phyloP scores from a whole-genome alignment of 1,140 invertebrate species.

The Aphidius ervi region DNA sequence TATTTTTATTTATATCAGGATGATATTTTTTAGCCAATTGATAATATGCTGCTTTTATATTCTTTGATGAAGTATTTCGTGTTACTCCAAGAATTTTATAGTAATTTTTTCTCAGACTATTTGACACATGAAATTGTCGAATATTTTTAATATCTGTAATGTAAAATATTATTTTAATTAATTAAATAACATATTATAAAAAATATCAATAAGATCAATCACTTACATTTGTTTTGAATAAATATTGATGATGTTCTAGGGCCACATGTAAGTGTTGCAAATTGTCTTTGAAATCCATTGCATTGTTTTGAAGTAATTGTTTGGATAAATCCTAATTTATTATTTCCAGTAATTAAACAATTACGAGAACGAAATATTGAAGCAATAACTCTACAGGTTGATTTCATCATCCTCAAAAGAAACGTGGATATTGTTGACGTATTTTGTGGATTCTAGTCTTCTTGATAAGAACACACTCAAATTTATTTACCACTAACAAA shows the following conservation, averaged over 20 bases:
- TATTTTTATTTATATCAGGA: slow-evolving; percentile 97
- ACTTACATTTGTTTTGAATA: no score
- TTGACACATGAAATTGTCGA: slow-evolving; percentile 51
- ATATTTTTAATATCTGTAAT: no score
- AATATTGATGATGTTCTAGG: slow-evolving; percentile 22
- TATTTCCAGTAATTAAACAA: slow-evolving; percentile 40
- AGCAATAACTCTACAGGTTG: slow-evolving; percentile 46
- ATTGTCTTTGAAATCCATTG: slow-evolving; percentile 28
- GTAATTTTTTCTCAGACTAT: slow-evolving; percentile 67
- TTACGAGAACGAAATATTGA: slow-evolving; percentile 39
- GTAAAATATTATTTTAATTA: no score
- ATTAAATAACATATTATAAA: no score
- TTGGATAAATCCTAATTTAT: slow-evolving; percentile 36
- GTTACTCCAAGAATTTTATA: slow-evolving; percentile 93
- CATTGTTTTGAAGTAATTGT: slow-evolving; percentile 21
- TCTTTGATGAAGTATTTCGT: slow-evolving; percentile 83
- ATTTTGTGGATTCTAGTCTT: no score
- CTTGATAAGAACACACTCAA: no score
- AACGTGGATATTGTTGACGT: no score
- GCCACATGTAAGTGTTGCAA: slow-evolving; percentile 23
- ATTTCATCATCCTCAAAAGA: slow-evolving; percentile 36
- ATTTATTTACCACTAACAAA: no score
- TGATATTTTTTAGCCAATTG: slow-evolving; percentile 98
- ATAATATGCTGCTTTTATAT: slow-evolving; percentile 99
- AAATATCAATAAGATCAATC: no score